Percentiles rank a stretch among this genome's conserved stretches.
Conservation (phyloP, 2,888 invertebrate genomes). For the Nycteola revayana region DNA sequence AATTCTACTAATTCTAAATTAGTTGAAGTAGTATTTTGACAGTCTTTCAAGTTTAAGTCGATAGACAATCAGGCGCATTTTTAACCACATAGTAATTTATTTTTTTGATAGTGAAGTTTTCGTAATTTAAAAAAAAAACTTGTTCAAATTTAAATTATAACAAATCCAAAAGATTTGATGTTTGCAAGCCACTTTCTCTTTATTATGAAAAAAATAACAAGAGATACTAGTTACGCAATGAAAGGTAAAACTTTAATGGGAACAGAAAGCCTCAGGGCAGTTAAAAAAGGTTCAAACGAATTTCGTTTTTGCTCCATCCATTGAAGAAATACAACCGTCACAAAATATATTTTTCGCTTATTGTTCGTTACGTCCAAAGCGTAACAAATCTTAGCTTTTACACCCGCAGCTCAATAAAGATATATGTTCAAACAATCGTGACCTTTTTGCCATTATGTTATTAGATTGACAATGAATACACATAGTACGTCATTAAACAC, state of each 20-base stretch:
- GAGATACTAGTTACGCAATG: conserved; percentile 8
- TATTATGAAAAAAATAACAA: not conserved
- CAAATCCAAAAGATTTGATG: too few species aligned
- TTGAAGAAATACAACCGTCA: conserved; percentile 33
- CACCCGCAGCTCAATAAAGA: conserved; percentile 25
- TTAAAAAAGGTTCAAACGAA: conserved; percentile 16
- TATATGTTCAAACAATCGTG: conserved; percentile 43
- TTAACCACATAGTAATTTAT: too few species aligned
- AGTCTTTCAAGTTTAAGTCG: too few species aligned
- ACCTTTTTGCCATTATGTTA: conserved; percentile 56
- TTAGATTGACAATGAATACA: conserved; percentile 58
- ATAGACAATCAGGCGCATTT: too few species aligned
- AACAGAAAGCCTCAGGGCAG: conserved; percentile 12
- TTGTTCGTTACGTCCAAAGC: conserved; percentile 43
- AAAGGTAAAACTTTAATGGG: conserved; percentile 15
- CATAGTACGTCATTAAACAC: too few species aligned
- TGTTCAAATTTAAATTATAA: too few species aligned
- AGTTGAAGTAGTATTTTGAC: too few species aligned
- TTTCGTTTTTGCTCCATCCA: conserved; percentile 20
- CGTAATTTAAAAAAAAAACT: too few species aligned
- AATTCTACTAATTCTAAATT: too few species aligned
- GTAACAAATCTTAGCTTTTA: conserved; percentile 45
- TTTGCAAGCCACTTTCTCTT: too few species aligned
- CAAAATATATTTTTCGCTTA: conserved; percentile 40
- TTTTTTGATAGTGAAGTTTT: too few species aligned